These are phyloP conservation scores for Eupithecia abbreviata DNA, from an alignment of 2,888 invertebrate genomes.

Conservation along the genomic window DNA sequence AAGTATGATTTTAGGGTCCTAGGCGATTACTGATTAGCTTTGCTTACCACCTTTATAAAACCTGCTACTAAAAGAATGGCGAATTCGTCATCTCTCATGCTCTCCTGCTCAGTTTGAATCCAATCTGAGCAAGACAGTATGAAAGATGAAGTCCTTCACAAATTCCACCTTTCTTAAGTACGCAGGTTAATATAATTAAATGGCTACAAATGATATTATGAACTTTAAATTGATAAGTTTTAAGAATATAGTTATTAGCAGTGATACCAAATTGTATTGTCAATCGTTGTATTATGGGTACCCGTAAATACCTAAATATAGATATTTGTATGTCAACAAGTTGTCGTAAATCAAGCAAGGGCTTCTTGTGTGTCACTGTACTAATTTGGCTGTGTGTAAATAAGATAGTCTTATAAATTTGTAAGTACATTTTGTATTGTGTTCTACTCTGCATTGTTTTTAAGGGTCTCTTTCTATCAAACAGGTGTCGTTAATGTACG, in stretches of 20 bases:
- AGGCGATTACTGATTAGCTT: not conserved
- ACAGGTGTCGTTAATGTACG: not conserved
- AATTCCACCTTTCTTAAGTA: not conserved
- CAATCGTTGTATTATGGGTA: conserved; percentile 2
- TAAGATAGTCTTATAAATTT: conserved; percentile 34
- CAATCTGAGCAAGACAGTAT: not conserved
- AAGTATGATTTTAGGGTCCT: not conserved
- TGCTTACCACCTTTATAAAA: not conserved
- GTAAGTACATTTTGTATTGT: conserved; percentile 20
- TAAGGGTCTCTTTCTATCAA: conserved; percentile 15
- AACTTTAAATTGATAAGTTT: not conserved
- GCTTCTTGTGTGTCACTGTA: conserved; percentile 19
- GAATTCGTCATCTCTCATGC: not conserved
- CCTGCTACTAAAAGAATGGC: not conserved
- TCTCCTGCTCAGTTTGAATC: not conserved
- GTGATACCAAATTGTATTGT: conserved; percentile 5
- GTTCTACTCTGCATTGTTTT: not conserved
- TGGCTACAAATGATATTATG: not conserved
- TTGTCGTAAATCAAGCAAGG: conserved; percentile 1
- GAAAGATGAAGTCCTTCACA: not conserved
- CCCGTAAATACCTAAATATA: not conserved
- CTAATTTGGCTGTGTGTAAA: conserved; percentile 34
- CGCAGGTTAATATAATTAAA: not conserved
- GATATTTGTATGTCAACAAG: not conserved
- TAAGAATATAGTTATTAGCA: not conserved